Evolutionary conservation across 2,888 invertebrate species (phyloP).

Genomic region (Pogonocherus hispidulus): DNA sequence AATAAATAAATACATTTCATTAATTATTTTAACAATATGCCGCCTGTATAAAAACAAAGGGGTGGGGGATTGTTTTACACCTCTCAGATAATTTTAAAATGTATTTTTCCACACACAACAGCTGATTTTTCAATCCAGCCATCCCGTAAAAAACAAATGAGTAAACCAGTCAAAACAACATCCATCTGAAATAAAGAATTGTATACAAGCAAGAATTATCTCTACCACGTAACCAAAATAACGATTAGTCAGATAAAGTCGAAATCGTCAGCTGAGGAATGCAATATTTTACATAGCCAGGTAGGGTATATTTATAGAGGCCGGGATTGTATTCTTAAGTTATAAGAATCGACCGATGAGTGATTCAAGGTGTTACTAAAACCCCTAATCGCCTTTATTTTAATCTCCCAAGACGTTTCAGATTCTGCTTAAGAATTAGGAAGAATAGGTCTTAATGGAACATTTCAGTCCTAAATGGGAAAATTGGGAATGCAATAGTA

Average conservation of each 20-base stretch:
- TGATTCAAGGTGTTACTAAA: background rate
- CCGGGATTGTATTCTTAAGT: background rate
- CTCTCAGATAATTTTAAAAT: too few species aligned
- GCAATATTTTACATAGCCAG: slow-evolving; percentile 27
- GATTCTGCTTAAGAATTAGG: too few species aligned
- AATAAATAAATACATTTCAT: too few species aligned
- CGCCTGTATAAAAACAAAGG: too few species aligned
- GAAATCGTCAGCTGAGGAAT: slow-evolving; percentile 5
- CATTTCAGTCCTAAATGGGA: too few species aligned
- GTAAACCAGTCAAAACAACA: background rate
- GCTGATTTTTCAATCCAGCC: background rate
- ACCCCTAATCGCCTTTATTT: background rate
- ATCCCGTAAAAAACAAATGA: background rate
- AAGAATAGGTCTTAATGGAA: too few species aligned
- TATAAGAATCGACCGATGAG: too few species aligned
- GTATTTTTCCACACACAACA: background rate
- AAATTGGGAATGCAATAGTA: too few species aligned
- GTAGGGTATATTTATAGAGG: slow-evolving; percentile 5
- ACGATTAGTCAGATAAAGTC: background rate
- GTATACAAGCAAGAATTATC: background rate
- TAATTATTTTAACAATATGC: too few species aligned
- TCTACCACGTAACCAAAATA: background rate
- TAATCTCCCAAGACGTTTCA: background rate
- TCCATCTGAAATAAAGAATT: background rate
- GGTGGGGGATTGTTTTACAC: too few species aligned